Conservation (phyloP, 2,888 invertebrate genomes). For the Xestia sexstrigata region DNA sequence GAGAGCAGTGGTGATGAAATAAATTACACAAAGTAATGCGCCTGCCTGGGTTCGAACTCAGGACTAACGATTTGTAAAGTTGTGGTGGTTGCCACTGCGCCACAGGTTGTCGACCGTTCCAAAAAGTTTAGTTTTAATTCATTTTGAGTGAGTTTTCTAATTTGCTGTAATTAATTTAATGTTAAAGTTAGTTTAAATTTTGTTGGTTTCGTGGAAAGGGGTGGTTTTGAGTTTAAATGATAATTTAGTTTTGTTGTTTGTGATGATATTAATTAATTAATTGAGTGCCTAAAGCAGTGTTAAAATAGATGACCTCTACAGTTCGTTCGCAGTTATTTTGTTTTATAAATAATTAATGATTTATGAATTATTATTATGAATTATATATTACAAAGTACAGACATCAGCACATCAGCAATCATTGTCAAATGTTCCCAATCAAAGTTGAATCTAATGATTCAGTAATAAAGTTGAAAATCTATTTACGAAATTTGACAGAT, state of each 20-base stretch:
- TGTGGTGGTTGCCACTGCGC: no score
- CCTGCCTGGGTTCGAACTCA: neutral
- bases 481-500: no score
- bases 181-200: slow-evolving; percentile 21
- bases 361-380: no score
- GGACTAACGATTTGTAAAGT: neutral
- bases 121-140: slow-evolving; percentile 32
- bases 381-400: neutral
- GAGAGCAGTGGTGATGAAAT: neutral
- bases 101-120: slow-evolving; percentile 59
- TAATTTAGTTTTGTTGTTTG: slow-evolving; percentile 46
- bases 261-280: slow-evolving; percentile 9
- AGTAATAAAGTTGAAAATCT: no score
- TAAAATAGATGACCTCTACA: neutral
- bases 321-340: neutral
- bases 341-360: no score
- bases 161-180: slow-evolving; percentile 44
- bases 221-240: slow-evolving; percentile 24
- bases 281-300: neutral
- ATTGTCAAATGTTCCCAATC: no score
- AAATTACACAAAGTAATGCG: neutral
- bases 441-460: no score
- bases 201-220: slow-evolving; percentile 14
- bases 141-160: slow-evolving; percentile 31
- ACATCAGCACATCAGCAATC: no score